Evolutionary conservation across 2,113 vertebrate species (phyloP), one percentile per base, ranked within the genome.

Genomic region (Collichthys lucidus): DNA sequence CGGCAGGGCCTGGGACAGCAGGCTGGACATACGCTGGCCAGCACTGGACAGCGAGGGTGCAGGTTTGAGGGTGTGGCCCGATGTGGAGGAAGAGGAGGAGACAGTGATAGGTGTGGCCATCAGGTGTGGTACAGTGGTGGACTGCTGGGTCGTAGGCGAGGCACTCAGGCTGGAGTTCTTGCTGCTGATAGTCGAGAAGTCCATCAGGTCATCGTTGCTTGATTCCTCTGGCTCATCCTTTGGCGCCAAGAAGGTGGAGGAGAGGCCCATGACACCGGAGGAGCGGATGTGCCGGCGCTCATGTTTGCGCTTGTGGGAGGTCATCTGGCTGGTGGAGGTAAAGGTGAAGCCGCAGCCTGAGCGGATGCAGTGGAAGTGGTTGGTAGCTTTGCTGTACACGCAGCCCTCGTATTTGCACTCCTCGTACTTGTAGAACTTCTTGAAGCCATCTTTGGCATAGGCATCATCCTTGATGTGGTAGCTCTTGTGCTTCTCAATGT

Each of bases 401-500:
- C 98, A 99, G 92, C 98, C 98, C 83, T 99, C 98, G 0, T 99
- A 99, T 92, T 97, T 98, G 97, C 98, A 99, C 85, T 99, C 98
- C 91, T 99, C 98, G 0, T 99, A 99, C 92, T 99, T 99, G 86
- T 99, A 99, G 94, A 99, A 99, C 93, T 99, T 99, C 96, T 99
- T 99, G 93, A 99, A 99, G 91, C 98, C 98, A 0, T 99, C 98
- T 95, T 99, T 99, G 95, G 98, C 98, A 0, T 99, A 99, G 31
- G 98, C 98, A 14, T 99, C 98, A 0, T 99, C 98, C 95, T 99
- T 99, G 94, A 99, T 98, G 96, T 99, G 98, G 94, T 99, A 99
- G 95, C 98, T 99, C 95, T 99, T 99, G 97, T 99, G 98, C 97
- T 99, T 99, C 96, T 99, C 98, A 22, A 99, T 99, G 95, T 99